Evolutionary conservation across 2,113 vertebrate species (phyloP).

Genomic region (Nipponia nippon): DNA sequence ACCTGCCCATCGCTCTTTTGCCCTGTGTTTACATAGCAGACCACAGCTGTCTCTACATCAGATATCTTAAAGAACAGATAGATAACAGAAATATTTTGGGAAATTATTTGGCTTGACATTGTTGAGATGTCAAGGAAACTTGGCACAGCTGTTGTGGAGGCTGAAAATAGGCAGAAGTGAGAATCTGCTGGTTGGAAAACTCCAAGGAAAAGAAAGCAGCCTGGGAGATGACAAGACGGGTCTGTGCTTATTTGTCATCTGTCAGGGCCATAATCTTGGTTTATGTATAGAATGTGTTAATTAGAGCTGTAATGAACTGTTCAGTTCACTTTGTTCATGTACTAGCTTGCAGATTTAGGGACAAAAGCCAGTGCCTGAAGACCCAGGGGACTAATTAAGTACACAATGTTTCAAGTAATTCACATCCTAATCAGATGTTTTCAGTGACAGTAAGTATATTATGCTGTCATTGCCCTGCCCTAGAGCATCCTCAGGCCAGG

Average conservation of each 20-base stretch:
- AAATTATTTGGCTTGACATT: background rate
- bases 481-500: background rate
- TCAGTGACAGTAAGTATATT: constrained; percentile 15
- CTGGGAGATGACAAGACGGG: background rate
- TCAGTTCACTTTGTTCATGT: constrained; percentile 11
- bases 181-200: background rate
- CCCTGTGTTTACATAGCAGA: background rate
- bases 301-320: constrained; percentile 28
- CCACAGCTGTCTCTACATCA: background rate
- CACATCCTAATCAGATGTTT: constrained; percentile 35
- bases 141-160: background rate
- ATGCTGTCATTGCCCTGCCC: constrained; percentile 23
- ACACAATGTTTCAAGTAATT: constrained; percentile 45
- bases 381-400: constrained; percentile 51
- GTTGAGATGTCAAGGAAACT: background rate
- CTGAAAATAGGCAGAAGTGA: background rate
- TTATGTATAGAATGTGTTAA: constrained; percentile 35
- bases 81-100: background rate
- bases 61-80: background rate
- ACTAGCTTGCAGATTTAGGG: background rate
- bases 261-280: background rate
- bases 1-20: background rate
- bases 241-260: constrained; percentile 32
- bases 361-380: constrained; percentile 36
- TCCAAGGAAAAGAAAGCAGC: background rate